Percentiles rank a stretch among this genome's conserved stretches.
phyloP scores from a whole-genome alignment of 2,797 vertebrate genomes.

The Protosalanx chinensis region DNA sequence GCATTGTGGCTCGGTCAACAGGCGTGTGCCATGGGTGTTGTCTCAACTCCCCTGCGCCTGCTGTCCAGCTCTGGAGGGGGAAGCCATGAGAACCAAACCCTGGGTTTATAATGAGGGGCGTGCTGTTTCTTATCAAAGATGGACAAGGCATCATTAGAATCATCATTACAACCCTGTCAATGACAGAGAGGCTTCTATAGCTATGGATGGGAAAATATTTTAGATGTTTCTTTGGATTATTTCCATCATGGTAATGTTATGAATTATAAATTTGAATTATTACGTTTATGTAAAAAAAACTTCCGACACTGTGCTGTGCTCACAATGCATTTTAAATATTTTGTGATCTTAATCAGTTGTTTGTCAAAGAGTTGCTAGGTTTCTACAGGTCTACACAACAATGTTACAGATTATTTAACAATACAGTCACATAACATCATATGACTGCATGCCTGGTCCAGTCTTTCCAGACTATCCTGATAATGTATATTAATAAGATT shows the following conservation, averaged over 20 bases:
- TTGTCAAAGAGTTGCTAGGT: no score
- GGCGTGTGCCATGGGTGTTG: slow-evolving; percentile 76
- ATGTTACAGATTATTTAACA: neutral
- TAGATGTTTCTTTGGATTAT: slow-evolving; percentile 18
- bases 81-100: slow-evolving; percentile 62
- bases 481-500: slow-evolving; percentile 21
- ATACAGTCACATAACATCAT: neutral
- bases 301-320: no score
- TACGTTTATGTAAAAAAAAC: neutral
- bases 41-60: slow-evolving; percentile 67
- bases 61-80: slow-evolving; percentile 59
- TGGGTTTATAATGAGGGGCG: slow-evolving; percentile 66
- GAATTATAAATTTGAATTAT: neutral
- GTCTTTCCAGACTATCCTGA: neutral
- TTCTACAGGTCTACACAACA: neutral
- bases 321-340: neutral
- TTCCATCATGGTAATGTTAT: neutral
- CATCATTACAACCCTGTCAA: slow-evolving; percentile 65
- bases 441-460: neutral
- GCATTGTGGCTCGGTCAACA: slow-evolving; percentile 76
- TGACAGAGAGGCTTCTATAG: slow-evolving; percentile 42
- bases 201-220: slow-evolving; percentile 54
- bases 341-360: slow-evolving; percentile 5
- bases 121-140: slow-evolving; percentile 75
- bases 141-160: slow-evolving; percentile 75